Conservation (phyloP, 2,888 invertebrate species). For the Ophion slaviceki region DNA sequence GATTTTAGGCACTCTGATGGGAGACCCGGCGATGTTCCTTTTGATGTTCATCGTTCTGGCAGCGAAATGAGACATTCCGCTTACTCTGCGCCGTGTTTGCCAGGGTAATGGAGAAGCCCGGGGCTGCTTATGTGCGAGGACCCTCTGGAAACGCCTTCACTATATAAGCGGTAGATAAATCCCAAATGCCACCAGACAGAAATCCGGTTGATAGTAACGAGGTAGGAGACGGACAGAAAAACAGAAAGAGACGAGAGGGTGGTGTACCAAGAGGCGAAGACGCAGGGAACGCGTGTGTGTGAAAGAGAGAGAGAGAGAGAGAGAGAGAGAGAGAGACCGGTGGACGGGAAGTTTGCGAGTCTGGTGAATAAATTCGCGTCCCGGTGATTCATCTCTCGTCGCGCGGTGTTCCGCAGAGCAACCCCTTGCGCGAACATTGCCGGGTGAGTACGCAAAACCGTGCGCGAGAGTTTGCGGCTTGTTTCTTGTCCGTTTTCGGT, state of each 20-base stretch:
- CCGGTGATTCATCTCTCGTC: slow-evolving; percentile 62
- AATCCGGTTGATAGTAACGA: slow-evolving; percentile 57
- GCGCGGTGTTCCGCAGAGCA: slow-evolving; percentile 57
- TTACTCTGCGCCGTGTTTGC: slow-evolving; percentile 22
- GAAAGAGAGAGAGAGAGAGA: slow-evolving; percentile 28
- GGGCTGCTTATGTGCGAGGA: slow-evolving; percentile 29
- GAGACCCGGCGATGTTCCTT: background rate
- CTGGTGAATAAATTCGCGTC: slow-evolving; percentile 66
- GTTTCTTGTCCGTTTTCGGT: slow-evolving; percentile 48
- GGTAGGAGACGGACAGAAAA: slow-evolving; percentile 41
- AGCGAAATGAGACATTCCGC: slow-evolving; percentile 35
- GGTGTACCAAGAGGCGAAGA: slow-evolving; percentile 23
- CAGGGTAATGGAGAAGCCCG: slow-evolving; percentile 6
- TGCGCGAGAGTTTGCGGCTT: slow-evolving; percentile 52
- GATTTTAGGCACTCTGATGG: slow-evolving; percentile 5
- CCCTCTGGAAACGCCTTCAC: slow-evolving; percentile 8
- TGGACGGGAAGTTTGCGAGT: slow-evolving; percentile 60
- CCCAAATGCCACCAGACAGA: slow-evolving; percentile 54
- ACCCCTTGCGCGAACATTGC: slow-evolving; percentile 32
- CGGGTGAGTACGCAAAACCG: slow-evolving; percentile 30
- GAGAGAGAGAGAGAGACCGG: slow-evolving; percentile 36
- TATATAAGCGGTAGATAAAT: slow-evolving; percentile 59
- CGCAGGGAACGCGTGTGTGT: background rate
- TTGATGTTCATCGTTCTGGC: background rate
- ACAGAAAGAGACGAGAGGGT: slow-evolving; percentile 20